Conservation (phyloP, 2,113 vertebrate species). For the Stictonetta naevosa region DNA sequence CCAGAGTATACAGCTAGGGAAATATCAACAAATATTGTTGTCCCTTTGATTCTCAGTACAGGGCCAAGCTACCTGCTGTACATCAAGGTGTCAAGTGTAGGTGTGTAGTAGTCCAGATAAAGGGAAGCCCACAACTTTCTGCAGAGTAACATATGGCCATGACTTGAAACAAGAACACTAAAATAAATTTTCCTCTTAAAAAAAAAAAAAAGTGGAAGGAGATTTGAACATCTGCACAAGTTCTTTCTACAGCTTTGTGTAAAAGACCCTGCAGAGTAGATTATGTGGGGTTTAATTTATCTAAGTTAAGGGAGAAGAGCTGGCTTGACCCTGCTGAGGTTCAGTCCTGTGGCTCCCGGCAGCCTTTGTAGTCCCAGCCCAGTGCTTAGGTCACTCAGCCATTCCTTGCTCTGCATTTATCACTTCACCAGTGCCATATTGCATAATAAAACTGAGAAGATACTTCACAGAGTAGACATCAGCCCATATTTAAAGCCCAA, state of each 20-base stretch:
- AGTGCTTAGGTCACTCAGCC: neutral
- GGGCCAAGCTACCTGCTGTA: neutral
- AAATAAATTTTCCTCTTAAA: neutral
- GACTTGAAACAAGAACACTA: neutral
- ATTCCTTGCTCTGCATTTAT: neutral
- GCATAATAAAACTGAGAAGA: neutral
- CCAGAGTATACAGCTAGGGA: neutral
- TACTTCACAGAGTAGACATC: neutral
- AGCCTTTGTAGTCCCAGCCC: neutral
- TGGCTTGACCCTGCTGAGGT: neutral
- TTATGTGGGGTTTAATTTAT: neutral
- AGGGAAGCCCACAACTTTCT: neutral
- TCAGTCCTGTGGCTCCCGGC: neutral
- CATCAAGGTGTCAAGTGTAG: neutral
- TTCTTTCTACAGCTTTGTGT: neutral
- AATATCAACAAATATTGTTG: neutral
- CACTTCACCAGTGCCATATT: neutral
- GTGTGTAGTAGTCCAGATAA: constrained; percentile 27
- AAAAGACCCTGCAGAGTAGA: neutral
- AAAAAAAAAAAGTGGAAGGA: neutral
- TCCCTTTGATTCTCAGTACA: neutral
- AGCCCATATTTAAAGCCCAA: neutral
- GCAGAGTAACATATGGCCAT: neutral
- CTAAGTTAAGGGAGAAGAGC: neutral
- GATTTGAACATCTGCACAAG: neutral